Base-by-base conservation (phyloP, 2,888 invertebrate species). In the Lymantria monacha region DNA sequence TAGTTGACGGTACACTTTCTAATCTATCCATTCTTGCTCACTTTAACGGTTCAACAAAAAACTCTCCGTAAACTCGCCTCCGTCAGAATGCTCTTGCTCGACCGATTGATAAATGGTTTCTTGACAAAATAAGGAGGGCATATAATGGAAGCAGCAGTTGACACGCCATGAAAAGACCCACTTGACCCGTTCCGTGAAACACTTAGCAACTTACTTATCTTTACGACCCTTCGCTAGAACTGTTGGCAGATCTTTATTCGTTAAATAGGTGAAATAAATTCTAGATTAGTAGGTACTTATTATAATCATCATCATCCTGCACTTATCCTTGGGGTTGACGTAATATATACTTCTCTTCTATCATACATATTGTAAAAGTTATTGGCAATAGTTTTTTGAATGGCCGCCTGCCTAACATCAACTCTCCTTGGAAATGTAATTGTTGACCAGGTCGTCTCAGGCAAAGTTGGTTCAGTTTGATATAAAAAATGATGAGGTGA, bases 71-170 rank as follows among this genome's bases (percentile, higher is more conserved):
- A 30, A 30, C 12, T 44, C 41, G 7, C 13, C 41, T 9, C 11
- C 11, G 15, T 37, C 31, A 48, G 42, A 38, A 7, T 7, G 15
- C 5, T 40, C 40, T 43, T 33, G 43, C 44, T 14, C 33, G 42
- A 33, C 44, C 53, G 45, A 55, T 63, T 67, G 69, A 67, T 59
- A 53, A 58, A 69, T 69, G 59, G 47, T 48, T 61, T 51, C 44
- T 57, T 48, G 38, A 13, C 53, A 44, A 54, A 61, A 56, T 59
- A 58, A 63, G 52, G 48, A 53, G 42, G 54, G 49, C 47, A 57
- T 45, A 63, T 69, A 66, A 70, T 59, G 51, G 58, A 55, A 60
- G 57, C 59, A 57, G 54, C 51, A 60, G 57, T 56, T 59, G 64
- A 66, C 57, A 48, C 30, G 49, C 46, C 49, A 49, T 59, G 59